These are phyloP conservation scores for Apodemia hepburni DNA, from an alignment of 2,888 invertebrate genomes.

Conservation along the genomic window DNA sequence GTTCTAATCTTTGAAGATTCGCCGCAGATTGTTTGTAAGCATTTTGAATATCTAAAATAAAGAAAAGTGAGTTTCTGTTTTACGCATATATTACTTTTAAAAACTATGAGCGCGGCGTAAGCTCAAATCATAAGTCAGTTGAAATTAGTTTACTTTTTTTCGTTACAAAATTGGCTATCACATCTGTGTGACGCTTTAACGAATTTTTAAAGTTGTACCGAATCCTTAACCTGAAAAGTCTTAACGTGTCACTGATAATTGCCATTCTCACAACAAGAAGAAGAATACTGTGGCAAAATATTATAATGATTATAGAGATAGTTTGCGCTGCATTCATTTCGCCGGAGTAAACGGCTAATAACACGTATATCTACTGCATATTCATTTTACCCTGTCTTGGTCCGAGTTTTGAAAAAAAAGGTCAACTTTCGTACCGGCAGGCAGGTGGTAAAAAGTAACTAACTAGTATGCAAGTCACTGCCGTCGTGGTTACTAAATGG, in stretches of 20 bases:
- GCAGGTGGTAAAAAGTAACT: too few species aligned
- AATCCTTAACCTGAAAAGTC: too few species aligned
- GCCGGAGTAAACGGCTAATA: too few species aligned
- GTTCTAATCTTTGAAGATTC: conserved; percentile 71
- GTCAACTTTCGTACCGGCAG: background rate
- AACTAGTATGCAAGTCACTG: too few species aligned
- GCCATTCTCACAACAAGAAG: too few species aligned
- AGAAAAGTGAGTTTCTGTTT: conserved; percentile 6
- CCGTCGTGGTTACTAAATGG: too few species aligned
- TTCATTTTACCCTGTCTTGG: background rate
- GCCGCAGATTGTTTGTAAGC: conserved; percentile 73
- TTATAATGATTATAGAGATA: too few species aligned
- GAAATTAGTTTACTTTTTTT: conserved; percentile 2
- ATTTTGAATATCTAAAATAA: conserved; percentile 41
- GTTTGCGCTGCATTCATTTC: too few species aligned
- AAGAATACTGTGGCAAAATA: too few species aligned
- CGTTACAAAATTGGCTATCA: background rate
- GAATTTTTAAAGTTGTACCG: too few species aligned
- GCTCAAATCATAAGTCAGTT: background rate
- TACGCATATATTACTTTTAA: conserved; percentile 51
- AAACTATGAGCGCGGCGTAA: conserved; percentile 49
- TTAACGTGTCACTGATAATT: too few species aligned
- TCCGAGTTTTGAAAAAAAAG: background rate
- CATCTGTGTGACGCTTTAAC: background rate
- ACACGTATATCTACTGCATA: too few species aligned